Conservation (phyloP, 2,888 invertebrate genomes). For the Dynastes tityus region DNA sequence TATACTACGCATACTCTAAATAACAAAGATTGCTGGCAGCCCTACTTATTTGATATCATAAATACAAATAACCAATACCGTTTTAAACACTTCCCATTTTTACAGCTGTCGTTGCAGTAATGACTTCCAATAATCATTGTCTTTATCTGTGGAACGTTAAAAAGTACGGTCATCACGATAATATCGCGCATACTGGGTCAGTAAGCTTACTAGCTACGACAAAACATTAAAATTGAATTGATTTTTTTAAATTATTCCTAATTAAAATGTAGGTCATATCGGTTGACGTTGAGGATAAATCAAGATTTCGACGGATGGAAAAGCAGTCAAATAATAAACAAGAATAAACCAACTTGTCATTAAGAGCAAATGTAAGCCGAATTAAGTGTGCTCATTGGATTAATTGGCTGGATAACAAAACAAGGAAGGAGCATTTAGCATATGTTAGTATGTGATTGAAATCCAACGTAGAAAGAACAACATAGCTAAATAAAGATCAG, state of each 20-base stretch:
- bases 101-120: constrained; percentile 13
- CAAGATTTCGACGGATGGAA: neutral
- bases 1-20: too few relatives aligned
- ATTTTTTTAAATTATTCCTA: constrained; percentile 16
- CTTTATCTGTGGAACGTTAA: constrained; percentile 3
- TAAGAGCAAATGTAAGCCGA: neutral
- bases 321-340: neutral
- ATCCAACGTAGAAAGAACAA: neutral
- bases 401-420: neutral
- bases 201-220: constrained; percentile 6
- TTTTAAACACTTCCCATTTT: constrained; percentile 13
- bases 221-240: constrained; percentile 9
- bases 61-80: constrained; percentile 11
- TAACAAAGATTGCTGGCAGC: too few relatives aligned
- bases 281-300: neutral
- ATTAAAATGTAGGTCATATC: constrained; percentile 27
- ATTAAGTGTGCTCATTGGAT: neutral
- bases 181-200: constrained; percentile 15
- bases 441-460: neutral
- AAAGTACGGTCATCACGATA: neutral
- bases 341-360: neutral
- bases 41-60: constrained; percentile 2
- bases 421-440: neutral
- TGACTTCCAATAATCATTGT: constrained; percentile 19
- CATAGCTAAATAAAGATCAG: too few relatives aligned